Conservation (phyloP, 2,797 vertebrate genomes). For the Sebastes cheni region DNA sequence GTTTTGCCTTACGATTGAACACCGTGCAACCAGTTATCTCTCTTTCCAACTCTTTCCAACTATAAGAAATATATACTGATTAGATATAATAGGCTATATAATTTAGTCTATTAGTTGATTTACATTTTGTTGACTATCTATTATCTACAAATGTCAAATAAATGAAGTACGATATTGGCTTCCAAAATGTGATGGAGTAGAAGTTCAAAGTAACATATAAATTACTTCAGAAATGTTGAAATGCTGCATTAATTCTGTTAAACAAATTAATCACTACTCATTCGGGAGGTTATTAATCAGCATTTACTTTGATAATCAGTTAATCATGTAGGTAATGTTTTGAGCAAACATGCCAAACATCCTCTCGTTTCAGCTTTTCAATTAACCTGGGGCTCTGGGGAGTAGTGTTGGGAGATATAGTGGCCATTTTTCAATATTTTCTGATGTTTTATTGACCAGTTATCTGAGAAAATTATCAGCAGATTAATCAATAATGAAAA, state of each 20-base stretch:
- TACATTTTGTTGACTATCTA: not conserved
- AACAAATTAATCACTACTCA: not conserved
- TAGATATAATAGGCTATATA: fast-evolving
- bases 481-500: not conserved
- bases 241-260: not conserved
- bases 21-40: too few species aligned
- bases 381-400: not conserved
- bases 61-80: not conserved
- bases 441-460: not conserved
- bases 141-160: not conserved
- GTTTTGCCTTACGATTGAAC: too few species aligned
- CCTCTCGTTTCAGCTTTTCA: not conserved
- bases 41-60: too few species aligned
- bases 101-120: not conserved
- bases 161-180: not conserved
- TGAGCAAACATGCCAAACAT: not conserved
- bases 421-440: not conserved
- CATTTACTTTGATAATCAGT: not conserved
- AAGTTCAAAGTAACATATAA: too few species aligned
- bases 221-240: not conserved
- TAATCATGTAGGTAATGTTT: not conserved
- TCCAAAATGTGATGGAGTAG: not conserved
- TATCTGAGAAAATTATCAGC: not conserved
- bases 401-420: not conserved
- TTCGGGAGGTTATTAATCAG: not conserved